phyloP scores from a whole-genome alignment of 2,797 vertebrate genomes.

The Adrianichthys oophorus region DNA sequence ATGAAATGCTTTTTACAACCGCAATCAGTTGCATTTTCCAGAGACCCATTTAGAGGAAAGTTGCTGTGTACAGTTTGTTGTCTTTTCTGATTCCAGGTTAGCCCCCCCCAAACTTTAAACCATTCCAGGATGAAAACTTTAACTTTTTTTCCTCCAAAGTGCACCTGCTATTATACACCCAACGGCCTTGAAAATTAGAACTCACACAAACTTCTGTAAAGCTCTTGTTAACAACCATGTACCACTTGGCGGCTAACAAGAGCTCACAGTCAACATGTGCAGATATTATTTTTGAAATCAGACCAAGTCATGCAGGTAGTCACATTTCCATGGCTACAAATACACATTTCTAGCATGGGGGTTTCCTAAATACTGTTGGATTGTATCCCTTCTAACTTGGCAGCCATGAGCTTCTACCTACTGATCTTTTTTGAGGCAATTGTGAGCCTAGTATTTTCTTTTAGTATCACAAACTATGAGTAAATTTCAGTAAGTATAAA shows the following conservation, averaged over 20 bases:
- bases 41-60: too few species aligned
- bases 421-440: conserved; percentile 6
- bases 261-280: conserved; percentile 19
- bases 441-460: conserved; percentile 20
- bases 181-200: conserved; percentile 15
- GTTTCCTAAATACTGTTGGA: conserved; percentile 16
- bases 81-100: too few species aligned
- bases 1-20: too few species aligned
- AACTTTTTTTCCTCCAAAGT: conserved; percentile 3
- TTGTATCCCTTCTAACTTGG: conserved; percentile 16
- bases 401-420: conserved; percentile 3
- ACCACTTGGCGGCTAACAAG: conserved; percentile 5
- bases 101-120: too few species aligned
- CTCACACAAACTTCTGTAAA: conserved; percentile 19
- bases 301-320: conserved; percentile 9
- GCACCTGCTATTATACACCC: conserved; percentile 14
- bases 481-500: conserved; percentile 19
- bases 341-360: conserved; percentile 13
- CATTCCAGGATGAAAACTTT: neutral
- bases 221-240: conserved; percentile 21
- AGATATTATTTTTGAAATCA: conserved; percentile 20
- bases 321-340: conserved; percentile 28
- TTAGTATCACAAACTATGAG: conserved; percentile 5
- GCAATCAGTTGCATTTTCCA: too few species aligned
- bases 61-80: too few species aligned